Base-by-base conservation (phyloP, 2,888 invertebrate genomes). In the Nomada hirtipes region DNA sequence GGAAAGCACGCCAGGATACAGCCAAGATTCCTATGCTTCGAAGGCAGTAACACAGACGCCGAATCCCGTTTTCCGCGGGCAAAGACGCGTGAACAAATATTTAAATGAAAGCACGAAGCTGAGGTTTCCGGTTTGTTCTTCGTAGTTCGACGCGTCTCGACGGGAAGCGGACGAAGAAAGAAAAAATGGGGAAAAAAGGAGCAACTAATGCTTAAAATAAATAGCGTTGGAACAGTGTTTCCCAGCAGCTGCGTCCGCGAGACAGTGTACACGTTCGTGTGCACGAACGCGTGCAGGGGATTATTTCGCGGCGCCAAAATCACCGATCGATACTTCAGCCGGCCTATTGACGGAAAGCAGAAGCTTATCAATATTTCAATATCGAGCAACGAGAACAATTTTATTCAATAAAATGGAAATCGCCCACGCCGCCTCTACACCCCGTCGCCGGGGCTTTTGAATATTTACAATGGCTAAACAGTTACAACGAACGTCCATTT, bases 41-140 rank as follows among this genome's bases (percentile, higher is more conserved):
- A 53, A 18, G 55, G 60, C 47, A 47, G 50, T 52, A 75, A 70
- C 80, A 69, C 76, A 78, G 75, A 72, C 72, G 81, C 68, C 55
- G 76, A 57, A 64, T 74, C 53, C 76, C 70, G 75, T 72, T 84
- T 53, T 26, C 70, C 81, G 82, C 81, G 53, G 85, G 26, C 87
- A 83, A 82, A 90, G 87, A 86, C 82, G 89, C 88, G 88, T 85
- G 83, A 85, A 90, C 89, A 90, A 91, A 91, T 90, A 90, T 90
- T 90, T 85, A 87, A 91, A 89, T 85, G 83, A 79, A 87, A 84
- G 75, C 84, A 78, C 77, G 61, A 20, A 20, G 61, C 60, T 57
- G 44, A 53, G 70, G 29, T 52, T 44, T 71, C 52, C 68, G 75
- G 77, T 65, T 80, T 75, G 69, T 79, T 71, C 77, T 67, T 75